Percentiles rank a stretch among this genome's conserved stretches.
These are phyloP conservation scores for Mus spicilegus DNA, from an alignment of 2,113 vertebrate genomes.

Conservation along the genomic window DNA sequence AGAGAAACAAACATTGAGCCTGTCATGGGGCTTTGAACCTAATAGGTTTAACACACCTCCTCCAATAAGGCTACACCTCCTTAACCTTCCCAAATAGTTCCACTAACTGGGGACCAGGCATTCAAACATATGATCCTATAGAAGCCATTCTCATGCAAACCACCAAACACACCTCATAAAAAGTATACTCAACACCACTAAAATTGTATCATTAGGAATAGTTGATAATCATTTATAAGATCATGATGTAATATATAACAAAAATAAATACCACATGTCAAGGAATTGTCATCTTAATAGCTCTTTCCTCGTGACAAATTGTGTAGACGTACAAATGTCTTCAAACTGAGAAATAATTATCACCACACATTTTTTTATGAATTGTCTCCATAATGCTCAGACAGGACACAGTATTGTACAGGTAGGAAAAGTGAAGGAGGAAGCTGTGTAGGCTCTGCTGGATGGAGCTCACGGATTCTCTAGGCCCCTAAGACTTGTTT, in stretches of 20 bases:
- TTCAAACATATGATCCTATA: not conserved
- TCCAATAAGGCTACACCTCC: not conserved
- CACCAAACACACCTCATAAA: not conserved
- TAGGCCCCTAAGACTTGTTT: not conserved
- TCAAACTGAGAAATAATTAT: constrained; percentile 32
- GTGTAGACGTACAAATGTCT: not conserved
- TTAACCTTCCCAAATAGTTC: not conserved
- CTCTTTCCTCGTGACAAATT: not conserved
- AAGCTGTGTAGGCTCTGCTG: not conserved
- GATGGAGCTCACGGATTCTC: not conserved
- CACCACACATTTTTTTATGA: not conserved
- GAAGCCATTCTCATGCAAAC: not conserved
- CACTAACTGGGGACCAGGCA: not conserved
- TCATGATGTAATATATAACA: not conserved
- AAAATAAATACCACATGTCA: not conserved
- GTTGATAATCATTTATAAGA: not conserved
- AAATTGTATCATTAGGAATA: not conserved
- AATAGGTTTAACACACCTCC: not conserved
- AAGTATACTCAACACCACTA: not conserved
- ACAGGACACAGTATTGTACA: not conserved
- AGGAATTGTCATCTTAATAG: constrained; percentile 14
- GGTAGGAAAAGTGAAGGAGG: not conserved
- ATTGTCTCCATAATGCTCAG: not conserved
- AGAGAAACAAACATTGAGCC: not conserved
- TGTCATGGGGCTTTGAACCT: not conserved